These are phyloP conservation scores for Mystacides longicornis DNA, from an alignment of 2,888 invertebrate species.

Conservation along the genomic window DNA sequence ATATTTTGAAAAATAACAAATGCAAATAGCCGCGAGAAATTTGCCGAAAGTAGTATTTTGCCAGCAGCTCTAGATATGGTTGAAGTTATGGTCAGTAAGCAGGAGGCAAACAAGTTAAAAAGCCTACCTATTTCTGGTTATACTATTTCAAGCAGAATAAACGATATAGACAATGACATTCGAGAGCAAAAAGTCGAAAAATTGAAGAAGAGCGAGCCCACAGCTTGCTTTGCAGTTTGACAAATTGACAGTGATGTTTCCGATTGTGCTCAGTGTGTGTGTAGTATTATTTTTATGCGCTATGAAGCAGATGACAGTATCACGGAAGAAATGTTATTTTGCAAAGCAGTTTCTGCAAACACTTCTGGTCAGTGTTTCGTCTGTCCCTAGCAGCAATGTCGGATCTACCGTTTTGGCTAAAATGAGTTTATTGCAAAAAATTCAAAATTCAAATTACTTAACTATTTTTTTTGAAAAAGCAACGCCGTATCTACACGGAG, in stretches of 20 bases:
- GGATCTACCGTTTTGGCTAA: too few relatives aligned
- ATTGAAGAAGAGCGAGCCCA: constrained; percentile 12
- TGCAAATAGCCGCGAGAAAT: background rate
- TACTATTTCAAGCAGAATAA: constrained; percentile 31
- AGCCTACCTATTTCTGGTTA: constrained; percentile 31
- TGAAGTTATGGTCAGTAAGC: background rate
- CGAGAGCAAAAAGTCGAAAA: constrained; percentile 27
- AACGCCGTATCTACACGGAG: too few relatives aligned
- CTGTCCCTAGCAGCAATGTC: too few relatives aligned
- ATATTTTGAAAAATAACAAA: background rate
- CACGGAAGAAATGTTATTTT: too few relatives aligned
- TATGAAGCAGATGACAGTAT: constrained; percentile 4
- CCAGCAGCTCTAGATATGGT: background rate
- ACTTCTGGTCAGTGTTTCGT: too few relatives aligned
- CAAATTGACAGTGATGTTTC: constrained; percentile 4
- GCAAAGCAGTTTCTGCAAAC: too few relatives aligned
- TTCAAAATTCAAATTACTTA: too few relatives aligned
- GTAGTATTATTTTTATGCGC: background rate
- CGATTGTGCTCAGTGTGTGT: constrained; percentile 2
- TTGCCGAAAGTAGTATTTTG: too few relatives aligned
- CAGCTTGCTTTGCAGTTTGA: constrained; percentile 12
- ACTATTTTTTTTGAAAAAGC: too few relatives aligned
- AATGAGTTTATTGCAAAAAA: too few relatives aligned
- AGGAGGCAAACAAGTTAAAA: constrained; percentile 28
- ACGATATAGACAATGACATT: constrained; percentile 29